These are phyloP conservation scores for Lepus timidus DNA, from an alignment of 2,113 vertebrate genomes.

Conservation along the genomic window DNA sequence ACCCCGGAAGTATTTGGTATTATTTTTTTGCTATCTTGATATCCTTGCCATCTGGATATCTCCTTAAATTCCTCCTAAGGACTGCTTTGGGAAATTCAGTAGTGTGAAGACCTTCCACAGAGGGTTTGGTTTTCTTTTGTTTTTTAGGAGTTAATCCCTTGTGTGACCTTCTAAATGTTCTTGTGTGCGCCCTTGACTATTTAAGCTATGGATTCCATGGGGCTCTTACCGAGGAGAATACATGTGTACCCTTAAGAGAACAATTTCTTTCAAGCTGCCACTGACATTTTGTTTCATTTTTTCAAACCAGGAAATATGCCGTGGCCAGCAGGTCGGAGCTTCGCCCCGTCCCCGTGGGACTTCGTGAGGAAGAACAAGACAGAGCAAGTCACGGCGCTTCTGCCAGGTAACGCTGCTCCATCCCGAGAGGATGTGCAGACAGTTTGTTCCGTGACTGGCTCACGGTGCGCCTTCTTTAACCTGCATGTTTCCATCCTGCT, in stretches of 20 bases:
- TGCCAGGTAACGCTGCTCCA: conserved; percentile 84
- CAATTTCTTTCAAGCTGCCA: not conserved
- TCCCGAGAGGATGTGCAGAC: fast-evolving
- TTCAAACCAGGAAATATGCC: conserved; percentile 90
- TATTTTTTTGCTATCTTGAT: not conserved
- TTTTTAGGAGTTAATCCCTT: not conserved
- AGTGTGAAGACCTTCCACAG: not conserved
- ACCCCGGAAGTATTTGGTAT: not conserved
- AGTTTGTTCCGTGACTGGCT: fast-evolving
- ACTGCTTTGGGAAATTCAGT: not conserved
- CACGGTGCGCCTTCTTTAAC: not conserved
- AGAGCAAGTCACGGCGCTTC: conserved; percentile 90
- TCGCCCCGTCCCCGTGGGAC: conserved; percentile 92
- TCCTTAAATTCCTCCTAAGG: not conserved
- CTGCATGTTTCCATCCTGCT: not conserved
- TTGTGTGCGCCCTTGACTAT: not conserved
- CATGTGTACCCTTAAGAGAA: not conserved
- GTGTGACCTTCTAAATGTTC: not conserved
- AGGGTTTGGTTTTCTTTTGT: not conserved
- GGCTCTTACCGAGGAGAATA: not conserved
- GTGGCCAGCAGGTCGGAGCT: conserved; percentile 92
- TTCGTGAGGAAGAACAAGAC: conserved; percentile 92
- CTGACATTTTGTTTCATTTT: conserved; percentile 23
- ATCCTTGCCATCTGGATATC: not conserved
- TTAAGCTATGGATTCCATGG: not conserved